A percentile compares a stretch with the other conserved stretches of the same genome.
These are phyloP conservation scores for Ascidia mentula DNA, from an alignment of 23 tunicate genomes.

Conservation along the genomic window DNA sequence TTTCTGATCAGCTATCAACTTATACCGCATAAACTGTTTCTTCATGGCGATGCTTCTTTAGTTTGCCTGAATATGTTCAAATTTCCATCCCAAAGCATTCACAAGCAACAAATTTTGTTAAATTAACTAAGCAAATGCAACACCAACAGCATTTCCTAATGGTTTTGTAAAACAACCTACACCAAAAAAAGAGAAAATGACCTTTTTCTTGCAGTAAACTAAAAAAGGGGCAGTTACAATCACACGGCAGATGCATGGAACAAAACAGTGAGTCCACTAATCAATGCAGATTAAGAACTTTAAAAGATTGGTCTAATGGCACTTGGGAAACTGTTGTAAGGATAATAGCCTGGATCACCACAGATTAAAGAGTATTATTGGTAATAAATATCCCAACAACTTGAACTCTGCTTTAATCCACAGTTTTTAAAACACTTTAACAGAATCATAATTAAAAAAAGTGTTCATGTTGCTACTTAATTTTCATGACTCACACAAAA, in stretches of 20 bases:
- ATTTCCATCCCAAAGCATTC: no score
- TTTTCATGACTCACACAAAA: background rate
- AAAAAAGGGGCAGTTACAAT: background rate
- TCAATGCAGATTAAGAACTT: background rate
- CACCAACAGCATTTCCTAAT: no score
- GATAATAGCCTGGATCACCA: no score
- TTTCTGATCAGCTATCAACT: conserved; percentile 72
- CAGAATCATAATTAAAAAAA: background rate
- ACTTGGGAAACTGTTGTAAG: background rate
- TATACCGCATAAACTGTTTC: conserved; percentile 79
- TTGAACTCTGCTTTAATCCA: background rate
- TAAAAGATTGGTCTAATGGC: background rate
- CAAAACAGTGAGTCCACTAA: background rate
- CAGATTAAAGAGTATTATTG: no score
- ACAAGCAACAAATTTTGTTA: no score
- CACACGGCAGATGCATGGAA: background rate
- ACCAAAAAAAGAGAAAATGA: background rate
- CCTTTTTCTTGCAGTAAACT: background rate
- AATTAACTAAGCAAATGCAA: no score
- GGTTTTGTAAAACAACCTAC: no score
- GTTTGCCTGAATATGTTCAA: no score
- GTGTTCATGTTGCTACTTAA: no score
- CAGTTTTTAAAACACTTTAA: background rate
- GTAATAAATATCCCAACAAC: background rate
- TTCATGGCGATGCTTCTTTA: conserved; percentile 53